Conservation (phyloP, 2,113 vertebrate species). For the Picathartes gymnocephalus region DNA sequence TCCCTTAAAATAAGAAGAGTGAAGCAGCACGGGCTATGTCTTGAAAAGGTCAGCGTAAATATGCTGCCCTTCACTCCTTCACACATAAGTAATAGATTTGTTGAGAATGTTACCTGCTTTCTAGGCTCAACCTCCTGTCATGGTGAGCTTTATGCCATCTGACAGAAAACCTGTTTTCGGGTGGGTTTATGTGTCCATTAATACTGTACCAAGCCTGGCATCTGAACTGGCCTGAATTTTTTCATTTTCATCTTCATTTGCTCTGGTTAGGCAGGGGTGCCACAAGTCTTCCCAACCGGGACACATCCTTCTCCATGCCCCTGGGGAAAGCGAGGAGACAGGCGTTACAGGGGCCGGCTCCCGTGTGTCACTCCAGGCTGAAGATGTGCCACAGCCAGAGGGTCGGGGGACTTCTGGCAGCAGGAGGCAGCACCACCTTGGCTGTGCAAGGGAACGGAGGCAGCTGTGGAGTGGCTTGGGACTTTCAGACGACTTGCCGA, state of each 20-base stretch:
- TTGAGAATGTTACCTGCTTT: neutral
- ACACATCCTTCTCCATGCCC: neutral
- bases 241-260: neutral
- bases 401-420: slow-evolving; percentile 41
- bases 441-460: slow-evolving; percentile 19
- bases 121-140: neutral
- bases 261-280: neutral
- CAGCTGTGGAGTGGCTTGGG: neutral
- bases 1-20: neutral
- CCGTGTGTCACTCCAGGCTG: neutral
- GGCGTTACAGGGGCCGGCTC: neutral
- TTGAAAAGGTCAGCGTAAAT: neutral
- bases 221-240: neutral
- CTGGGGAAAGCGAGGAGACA: neutral
- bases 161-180: neutral
- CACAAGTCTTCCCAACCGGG: accelerated
- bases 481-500: neutral
- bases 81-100: neutral
- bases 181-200: neutral
- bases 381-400: neutral
- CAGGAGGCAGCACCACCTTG: slow-evolving; percentile 64
- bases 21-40: neutral
- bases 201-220: neutral
- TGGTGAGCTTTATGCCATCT: neutral
- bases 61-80: neutral